Base-by-base conservation (phyloP, 2,797 vertebrate species). In the Sebastes vulpes region DNA sequence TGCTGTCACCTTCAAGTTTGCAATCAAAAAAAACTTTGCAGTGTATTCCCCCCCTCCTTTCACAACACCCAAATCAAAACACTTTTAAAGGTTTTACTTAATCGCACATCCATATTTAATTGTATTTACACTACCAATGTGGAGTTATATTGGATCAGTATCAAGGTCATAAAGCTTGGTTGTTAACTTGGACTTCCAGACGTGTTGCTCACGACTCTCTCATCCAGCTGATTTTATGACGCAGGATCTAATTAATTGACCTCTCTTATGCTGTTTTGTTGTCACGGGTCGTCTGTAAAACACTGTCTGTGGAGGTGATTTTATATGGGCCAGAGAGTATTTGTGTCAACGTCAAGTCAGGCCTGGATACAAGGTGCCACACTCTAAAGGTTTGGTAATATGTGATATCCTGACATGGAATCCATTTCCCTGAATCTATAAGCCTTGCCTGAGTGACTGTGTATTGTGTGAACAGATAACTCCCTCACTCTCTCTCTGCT, bases 401-500 rank as follows among this genome's bases (percentile, higher is more conserved):
- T 92, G 91, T 87, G 88, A 92, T 90, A 92, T 91, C 85, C 91
- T 93, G 93, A 95, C 92, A 91, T 81, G 70, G 90, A 93, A 93
- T 93, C 82, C 79, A 92, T 94, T 94, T 84, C 84, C 81, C 89
- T 89, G 90, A 92, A 95, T 93, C 92, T 91, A 89, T 92, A 94
- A 92, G 91, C 87, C 46, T 84, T 94, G 93, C 88, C 91, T 93
- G 89, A 94, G 88, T 91, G 86, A 91, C 72, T 91, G 72, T 92
- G 90, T 86, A 85, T 90, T 90, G 88, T 93, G 84, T 85, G 85
- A 93, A 88, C 85, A 93, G 90, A 95, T 94, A 91, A 85, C 79
- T 84, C 83, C 46, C 83, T 78, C 76, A 10, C 75, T 67, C 77
- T 64, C 61, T 23, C 74, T n/a, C 77, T 32, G 72, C 77, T 75